phyloP scores from a whole-genome alignment of 2,888 invertebrate species.

The Prosapia bicincta region DNA sequence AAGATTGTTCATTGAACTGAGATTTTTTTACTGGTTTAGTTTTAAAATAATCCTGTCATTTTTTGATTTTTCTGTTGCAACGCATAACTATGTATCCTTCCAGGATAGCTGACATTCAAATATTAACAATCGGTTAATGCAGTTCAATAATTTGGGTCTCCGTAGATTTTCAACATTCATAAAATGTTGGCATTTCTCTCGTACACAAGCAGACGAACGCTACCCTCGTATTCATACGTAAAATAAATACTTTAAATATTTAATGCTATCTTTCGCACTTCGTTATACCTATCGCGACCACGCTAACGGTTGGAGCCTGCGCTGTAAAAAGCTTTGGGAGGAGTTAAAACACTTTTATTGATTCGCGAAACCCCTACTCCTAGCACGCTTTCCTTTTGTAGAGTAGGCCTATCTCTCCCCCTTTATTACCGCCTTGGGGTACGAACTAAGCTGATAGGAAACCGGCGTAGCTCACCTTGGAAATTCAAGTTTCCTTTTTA shows the following conservation, averaged over 20 bases:
- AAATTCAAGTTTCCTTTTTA: not conserved
- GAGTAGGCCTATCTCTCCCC: conserved; percentile 2
- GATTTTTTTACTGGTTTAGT: too few species aligned
- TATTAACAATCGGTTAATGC: too few species aligned
- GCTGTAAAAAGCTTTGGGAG: conserved; percentile 1
- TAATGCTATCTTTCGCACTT: not conserved
- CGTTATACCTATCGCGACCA: not conserved
- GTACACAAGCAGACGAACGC: too few species aligned
- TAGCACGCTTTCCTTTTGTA: not conserved
- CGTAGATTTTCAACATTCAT: too few species aligned
- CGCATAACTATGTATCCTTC: too few species aligned
- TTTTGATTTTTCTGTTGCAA: too few species aligned
- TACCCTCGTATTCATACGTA: not conserved
- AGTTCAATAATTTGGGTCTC: too few species aligned
- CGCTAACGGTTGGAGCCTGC: not conserved
- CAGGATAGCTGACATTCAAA: too few species aligned
- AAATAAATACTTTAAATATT: not conserved
- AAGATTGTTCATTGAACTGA: too few species aligned
- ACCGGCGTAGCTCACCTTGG: not conserved
- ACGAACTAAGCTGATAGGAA: not conserved
- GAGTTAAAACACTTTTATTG: conserved; percentile 31
- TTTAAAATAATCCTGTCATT: too few species aligned
- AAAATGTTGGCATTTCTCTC: too few species aligned
- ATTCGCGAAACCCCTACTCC: conserved; percentile 16
- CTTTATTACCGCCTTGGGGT: not conserved